Conservation (phyloP, 2,113 vertebrate species). For the Macquaria australasica region DNA sequence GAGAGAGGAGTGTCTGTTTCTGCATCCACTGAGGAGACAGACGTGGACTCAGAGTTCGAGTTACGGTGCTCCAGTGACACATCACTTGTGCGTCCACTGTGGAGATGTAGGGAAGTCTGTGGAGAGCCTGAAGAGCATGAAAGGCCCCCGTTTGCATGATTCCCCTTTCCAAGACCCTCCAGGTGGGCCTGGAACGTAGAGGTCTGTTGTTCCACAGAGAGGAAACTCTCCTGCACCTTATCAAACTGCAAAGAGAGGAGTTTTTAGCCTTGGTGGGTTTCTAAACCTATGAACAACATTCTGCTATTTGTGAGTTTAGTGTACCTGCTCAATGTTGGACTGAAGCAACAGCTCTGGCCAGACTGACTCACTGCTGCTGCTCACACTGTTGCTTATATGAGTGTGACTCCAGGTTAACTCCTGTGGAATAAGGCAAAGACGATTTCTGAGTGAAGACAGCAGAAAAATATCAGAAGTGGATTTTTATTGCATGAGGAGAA, state of each 20-base stretch:
- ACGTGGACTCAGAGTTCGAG: background rate
- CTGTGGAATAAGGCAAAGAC: conserved; percentile 49
- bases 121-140: background rate
- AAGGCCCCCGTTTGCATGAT: background rate
- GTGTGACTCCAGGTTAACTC: conserved; percentile 75
- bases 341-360: conserved; percentile 83
- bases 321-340: conserved; percentile 84
- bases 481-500: background rate
- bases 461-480: background rate
- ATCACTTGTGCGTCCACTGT: background rate
- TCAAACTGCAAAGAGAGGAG: conserved; percentile 75
- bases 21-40: background rate
- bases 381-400: conserved; percentile 45
- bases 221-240: conserved; percentile 77
- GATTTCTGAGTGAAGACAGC: background rate
- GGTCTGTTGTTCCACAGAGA: conserved; percentile 80
- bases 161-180: conserved; percentile 68
- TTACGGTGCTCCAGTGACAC: background rate
- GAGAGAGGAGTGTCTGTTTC: background rate
- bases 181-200: conserved; percentile 82
- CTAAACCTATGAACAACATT: background rate
- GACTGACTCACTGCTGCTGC: conserved; percentile 58
- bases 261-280: conserved; percentile 5
- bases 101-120: conserved; percentile 2
- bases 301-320: conserved; percentile 6